Evolutionary conservation across 1,140 invertebrate genomes (phyloP).

Genomic region (Pseudomyrmex pallidus): DNA sequence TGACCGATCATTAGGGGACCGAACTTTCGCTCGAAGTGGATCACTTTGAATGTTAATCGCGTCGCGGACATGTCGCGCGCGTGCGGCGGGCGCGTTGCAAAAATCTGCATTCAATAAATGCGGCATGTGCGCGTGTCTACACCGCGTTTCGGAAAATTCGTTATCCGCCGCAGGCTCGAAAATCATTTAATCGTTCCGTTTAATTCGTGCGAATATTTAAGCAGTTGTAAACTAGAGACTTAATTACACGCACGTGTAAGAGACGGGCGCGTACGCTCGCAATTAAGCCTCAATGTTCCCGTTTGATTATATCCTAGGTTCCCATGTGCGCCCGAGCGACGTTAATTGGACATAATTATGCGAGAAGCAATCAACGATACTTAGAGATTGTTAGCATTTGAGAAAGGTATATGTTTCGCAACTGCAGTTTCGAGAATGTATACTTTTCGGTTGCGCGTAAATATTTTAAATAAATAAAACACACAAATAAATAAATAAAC

Average conservation of each 20-base stretch:
- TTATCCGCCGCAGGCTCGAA: slow-evolving; percentile 1
- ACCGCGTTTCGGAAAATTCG: slow-evolving; percentile 40
- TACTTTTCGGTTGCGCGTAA: background rate
- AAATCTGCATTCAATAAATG: slow-evolving; percentile 7
- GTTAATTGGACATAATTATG: slow-evolving; percentile 39
- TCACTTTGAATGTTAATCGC: slow-evolving; percentile 72
- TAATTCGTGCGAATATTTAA: slow-evolving; percentile 40
- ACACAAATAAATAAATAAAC: background rate
- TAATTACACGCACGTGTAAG: slow-evolving; percentile 42
- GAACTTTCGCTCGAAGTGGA: slow-evolving; percentile 62
- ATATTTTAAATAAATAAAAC: background rate
- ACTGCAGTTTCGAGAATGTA: background rate
- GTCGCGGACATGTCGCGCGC: slow-evolving; percentile 9
- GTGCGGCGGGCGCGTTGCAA: background rate
- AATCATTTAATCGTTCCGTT: slow-evolving; percentile 27
- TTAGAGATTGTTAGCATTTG: slow-evolving; percentile 2
- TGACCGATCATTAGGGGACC: slow-evolving; percentile 62
- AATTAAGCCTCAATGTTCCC: slow-evolving; percentile 41
- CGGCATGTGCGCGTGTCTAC: background rate
- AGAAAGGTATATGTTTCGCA: slow-evolving; percentile 2
- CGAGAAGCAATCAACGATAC: slow-evolving; percentile 14
- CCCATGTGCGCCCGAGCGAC: background rate
- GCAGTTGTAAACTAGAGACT: slow-evolving; percentile 35
- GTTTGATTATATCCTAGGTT: slow-evolving; percentile 13
- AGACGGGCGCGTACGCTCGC: slow-evolving; percentile 19